A percentile compares a stretch with the other conserved stretches of the same genome.
phyloP scores from a whole-genome alignment of 2,888 invertebrate species.

The Drosophila mayaguana region DNA sequence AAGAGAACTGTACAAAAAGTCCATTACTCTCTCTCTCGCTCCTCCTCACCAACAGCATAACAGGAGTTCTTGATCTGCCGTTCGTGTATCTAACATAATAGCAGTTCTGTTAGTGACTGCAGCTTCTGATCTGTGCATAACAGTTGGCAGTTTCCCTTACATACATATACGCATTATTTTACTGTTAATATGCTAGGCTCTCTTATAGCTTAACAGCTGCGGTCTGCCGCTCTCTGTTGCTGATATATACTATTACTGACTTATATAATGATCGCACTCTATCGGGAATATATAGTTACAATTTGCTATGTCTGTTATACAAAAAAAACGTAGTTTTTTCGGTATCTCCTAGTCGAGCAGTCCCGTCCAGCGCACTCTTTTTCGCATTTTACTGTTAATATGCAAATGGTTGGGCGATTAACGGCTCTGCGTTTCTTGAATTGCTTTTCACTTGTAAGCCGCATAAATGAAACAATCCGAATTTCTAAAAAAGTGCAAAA shows the following conservation, averaged over 20 bases:
- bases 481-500: slow-evolving; percentile 11
- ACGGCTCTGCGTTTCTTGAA: neutral
- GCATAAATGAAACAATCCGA: slow-evolving; percentile 29
- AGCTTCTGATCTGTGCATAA: neutral
- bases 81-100: neutral
- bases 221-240: too few relatives aligned
- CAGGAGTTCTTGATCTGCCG: neutral
- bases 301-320: too few relatives aligned
- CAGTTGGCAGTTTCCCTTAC: neutral
- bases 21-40: too few relatives aligned
- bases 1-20: neutral
- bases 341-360: neutral
- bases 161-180: neutral
- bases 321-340: too few relatives aligned
- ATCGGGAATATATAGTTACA: too few relatives aligned
- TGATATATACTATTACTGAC: too few relatives aligned
- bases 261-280: too few relatives aligned
- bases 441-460: slow-evolving; percentile 1
- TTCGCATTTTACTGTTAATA: neutral
- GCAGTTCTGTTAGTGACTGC: neutral
- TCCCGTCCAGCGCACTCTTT: neutral
- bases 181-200: neutral
- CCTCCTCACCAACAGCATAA: neutral
- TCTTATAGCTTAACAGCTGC: too few relatives aligned
- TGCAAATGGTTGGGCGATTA: slow-evolving; percentile 6